These are phyloP conservation scores for Zaprionus kolodkinae DNA, from an alignment of 1,140 invertebrate species.

Conservation along the genomic window DNA sequence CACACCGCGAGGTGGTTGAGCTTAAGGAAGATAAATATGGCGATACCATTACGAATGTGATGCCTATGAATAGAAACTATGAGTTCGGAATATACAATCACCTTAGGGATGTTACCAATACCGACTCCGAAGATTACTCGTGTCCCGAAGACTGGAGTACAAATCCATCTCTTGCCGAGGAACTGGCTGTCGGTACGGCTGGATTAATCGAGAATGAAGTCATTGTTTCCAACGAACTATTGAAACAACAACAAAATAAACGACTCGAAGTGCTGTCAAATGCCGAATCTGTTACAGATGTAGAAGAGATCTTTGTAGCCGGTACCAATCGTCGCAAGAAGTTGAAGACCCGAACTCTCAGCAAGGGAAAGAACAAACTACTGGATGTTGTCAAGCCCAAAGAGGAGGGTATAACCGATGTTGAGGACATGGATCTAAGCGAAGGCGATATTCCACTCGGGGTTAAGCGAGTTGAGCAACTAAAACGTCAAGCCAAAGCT, in stretches of 20 bases:
- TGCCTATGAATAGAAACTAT: conserved; percentile 84
- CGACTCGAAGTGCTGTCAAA: conserved; percentile 67
- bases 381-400: conserved; percentile 58
- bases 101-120: conserved; percentile 74
- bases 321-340: conserved; percentile 78
- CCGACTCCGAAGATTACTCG: conserved; percentile 85
- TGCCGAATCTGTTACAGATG: conserved; percentile 85
- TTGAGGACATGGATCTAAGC: conserved; percentile 85
- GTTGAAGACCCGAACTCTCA: conserved; percentile 70
- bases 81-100: conserved; percentile 78
- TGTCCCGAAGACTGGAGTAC: conserved; percentile 81
- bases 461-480: conserved; percentile 66
- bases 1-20: conserved; percentile 84
- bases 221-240: conserved; percentile 72
- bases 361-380: conserved; percentile 72
- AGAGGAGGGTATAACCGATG: conserved; percentile 84
- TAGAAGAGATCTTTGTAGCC: conserved; percentile 85
- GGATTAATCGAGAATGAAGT: conserved; percentile 71
- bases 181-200: conserved; percentile 32
- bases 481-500: conserved; percentile 54
- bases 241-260: conserved; percentile 71
- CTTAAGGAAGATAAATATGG: conserved; percentile 84
- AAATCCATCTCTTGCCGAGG: conserved; percentile 54
- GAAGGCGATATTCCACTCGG: conserved; percentile 78
- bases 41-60: conserved; percentile 84